A percentile compares a stretch with the other conserved stretches of the same genome.
phyloP scores from a whole-genome alignment of 2,113 vertebrate species.

The Pipa parva region DNA sequence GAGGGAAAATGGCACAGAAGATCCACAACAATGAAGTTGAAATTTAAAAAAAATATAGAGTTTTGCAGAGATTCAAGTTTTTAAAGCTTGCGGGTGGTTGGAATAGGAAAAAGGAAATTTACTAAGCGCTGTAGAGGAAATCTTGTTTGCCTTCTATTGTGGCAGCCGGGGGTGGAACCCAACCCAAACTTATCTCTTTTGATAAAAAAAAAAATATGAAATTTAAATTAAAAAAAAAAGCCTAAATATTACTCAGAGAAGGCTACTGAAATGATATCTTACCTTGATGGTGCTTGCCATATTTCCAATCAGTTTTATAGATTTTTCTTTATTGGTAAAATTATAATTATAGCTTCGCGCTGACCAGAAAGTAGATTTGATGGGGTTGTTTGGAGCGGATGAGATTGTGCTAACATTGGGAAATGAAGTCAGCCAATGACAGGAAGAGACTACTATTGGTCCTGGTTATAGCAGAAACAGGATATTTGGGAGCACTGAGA shows the following conservation, averaged over 20 bases:
- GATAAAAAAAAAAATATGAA: conserved; percentile 52
- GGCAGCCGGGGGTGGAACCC: conserved; percentile 79
- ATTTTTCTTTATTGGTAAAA: conserved; percentile 73
- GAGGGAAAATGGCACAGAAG: conserved; percentile 22
- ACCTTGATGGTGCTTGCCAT: conserved; percentile 93
- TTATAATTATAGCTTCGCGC: conserved; percentile 78
- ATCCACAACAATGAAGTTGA: conserved; percentile 59
- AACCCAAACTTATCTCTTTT: conserved; percentile 71
- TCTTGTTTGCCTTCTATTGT: conserved; percentile 82
- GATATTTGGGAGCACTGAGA: conserved; percentile 92
- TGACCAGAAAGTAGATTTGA: conserved; percentile 79
- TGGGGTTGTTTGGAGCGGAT: conserved; percentile 87
- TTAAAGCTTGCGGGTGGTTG: conserved; percentile 77
- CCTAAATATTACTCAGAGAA: no score
- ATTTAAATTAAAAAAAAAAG: not conserved
- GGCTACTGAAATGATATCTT: conserved; percentile 71
- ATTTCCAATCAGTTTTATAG: conserved; percentile 71
- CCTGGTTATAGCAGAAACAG: conserved; percentile 83
- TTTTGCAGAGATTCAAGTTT: conserved; percentile 73
- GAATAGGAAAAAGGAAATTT: conserved; percentile 92
- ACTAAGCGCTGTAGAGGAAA: conserved; percentile 83
- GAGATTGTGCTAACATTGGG: conserved; percentile 92
- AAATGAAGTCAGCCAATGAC: conserved; percentile 91
- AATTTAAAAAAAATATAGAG: conserved; percentile 70
- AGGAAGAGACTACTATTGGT: conserved; percentile 95